Percentiles rank a stretch among this genome's conserved stretches.
Conservation (phyloP, 2,113 vertebrate genomes). For the Canis aureus region DNA sequence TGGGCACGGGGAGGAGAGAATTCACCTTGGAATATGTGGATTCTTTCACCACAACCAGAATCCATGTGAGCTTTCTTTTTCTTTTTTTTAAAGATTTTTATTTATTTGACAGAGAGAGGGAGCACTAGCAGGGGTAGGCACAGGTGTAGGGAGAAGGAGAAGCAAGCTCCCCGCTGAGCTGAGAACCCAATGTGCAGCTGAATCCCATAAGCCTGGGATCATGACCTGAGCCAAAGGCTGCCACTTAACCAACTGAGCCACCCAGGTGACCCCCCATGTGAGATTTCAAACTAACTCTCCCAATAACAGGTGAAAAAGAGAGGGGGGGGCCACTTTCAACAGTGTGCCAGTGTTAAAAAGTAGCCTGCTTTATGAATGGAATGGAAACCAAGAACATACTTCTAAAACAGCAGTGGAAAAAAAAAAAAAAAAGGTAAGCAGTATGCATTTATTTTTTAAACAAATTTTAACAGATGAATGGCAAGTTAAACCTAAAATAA, state of each 20-base stretch:
- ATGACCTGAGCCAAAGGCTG: no score
- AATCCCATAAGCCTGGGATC: no score
- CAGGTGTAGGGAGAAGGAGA: no score
- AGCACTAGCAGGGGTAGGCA: no score
- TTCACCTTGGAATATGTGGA: neutral
- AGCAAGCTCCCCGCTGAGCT: no score
- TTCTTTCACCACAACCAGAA: neutral
- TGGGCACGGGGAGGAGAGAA: neutral
- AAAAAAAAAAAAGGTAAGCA: neutral
- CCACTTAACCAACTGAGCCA: no score
- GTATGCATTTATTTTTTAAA: neutral
- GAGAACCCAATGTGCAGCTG: no score
- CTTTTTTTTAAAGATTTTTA: no score
- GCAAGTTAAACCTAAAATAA: neutral
- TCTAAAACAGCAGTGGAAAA: neutral
- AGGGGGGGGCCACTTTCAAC: neutral
- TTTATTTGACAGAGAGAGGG: no score
- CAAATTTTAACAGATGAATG: neutral
- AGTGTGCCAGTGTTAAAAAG: accelerated
- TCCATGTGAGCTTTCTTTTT: neutral
- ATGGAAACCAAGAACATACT: neutral
- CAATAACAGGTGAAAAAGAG: neutral
- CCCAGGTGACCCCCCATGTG: neutral
- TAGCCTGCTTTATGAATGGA: neutral
- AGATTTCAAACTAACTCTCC: neutral